Evolutionary conservation across 1,140 invertebrate species (phyloP).

Genomic region (Aphelenchoides fujianensis): DNA sequence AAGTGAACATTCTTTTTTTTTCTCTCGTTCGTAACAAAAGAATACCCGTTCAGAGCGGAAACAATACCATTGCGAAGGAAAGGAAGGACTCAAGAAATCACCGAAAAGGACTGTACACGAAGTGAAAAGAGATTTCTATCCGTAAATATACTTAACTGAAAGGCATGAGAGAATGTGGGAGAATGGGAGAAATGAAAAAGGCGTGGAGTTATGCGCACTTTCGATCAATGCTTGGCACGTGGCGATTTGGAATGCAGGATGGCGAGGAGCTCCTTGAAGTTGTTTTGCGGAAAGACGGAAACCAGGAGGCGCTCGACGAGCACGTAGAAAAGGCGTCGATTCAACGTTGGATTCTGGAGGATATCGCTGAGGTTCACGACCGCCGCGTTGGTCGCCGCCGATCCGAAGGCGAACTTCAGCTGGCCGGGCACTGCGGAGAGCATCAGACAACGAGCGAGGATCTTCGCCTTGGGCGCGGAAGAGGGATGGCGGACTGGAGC

Average conservation of each 20-base stretch:
- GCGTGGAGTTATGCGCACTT: no score
- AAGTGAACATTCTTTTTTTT: background rate
- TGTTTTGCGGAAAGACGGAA: slow-evolving; percentile 74
- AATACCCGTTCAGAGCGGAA: background rate
- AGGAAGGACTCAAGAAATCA: no score
- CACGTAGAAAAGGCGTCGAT: slow-evolving; percentile 80
- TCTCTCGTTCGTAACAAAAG: background rate
- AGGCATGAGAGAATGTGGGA: background rate
- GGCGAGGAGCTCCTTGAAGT: slow-evolving; percentile 69
- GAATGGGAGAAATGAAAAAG: no score
- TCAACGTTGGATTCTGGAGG: slow-evolving; percentile 78
- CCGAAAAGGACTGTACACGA: slow-evolving; percentile 5
- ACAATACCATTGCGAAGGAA: no score
- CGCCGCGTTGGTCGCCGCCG: slow-evolving; percentile 81
- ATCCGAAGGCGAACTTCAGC: slow-evolving; percentile 83
- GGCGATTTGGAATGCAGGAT: slow-evolving; percentile 69
- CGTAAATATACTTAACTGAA: background rate
- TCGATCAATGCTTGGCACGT: slow-evolving; percentile 36
- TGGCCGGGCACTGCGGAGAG: slow-evolving; percentile 72
- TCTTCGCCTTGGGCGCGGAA: slow-evolving; percentile 32
- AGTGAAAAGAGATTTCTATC: background rate
- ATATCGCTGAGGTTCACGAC: slow-evolving; percentile 81
- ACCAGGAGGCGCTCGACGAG: slow-evolving; percentile 77
- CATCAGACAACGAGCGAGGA: slow-evolving; percentile 55
- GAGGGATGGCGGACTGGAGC: slow-evolving; percentile 48